Evolutionary conservation across 2,888 invertebrate species (phyloP), one percentile per base, ranked within the genome.

Genomic region (Halictus ligatus): DNA sequence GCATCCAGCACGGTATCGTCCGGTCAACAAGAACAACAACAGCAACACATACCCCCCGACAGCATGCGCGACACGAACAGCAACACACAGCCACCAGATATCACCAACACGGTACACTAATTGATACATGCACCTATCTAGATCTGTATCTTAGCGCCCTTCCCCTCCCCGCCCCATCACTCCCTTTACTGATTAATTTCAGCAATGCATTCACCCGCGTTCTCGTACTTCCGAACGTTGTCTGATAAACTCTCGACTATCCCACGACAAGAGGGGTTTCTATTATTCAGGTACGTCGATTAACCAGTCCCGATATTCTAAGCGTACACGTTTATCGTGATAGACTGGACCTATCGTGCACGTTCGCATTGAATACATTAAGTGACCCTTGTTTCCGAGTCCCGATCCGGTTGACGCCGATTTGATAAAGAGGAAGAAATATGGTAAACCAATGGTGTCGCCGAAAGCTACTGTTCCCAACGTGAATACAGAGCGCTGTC

Each of bases 61-160:
- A 91, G 88, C 85, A 88, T 90, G 91, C 90, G 88, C 88, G 93
- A 94, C 91, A 94, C 91, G 92, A 94, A 94, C 92, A 92, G 93
- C 92, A 94, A 94, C 80, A 92, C 93, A 91, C 92, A 92, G 89
- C 90, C 90, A 90, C 88, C 89, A 83, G 84, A 83, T 82, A 86
- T 90, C 90, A 90, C 90, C 83, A 87, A 90, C 90, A 94, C 92
- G 93, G 93, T 93, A 93, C 92, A 91, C 89, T 76, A 87, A 89
- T 85, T 80, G 78, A 83, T 88, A 84, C 84, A 83, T 83, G 74
- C 82, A 80, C 78, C 83, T 54, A 78, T 40, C 67, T 75, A 84
- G 75, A 80, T 60, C 50, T 78, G 43, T 50, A 71, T 54, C 60
- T 78, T 78, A 13, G 60, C 29, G 50, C 2, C 13, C 1, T 64